Conservation (phyloP, 2,113 vertebrate genomes). For the Notarius quadriscutis region DNA sequence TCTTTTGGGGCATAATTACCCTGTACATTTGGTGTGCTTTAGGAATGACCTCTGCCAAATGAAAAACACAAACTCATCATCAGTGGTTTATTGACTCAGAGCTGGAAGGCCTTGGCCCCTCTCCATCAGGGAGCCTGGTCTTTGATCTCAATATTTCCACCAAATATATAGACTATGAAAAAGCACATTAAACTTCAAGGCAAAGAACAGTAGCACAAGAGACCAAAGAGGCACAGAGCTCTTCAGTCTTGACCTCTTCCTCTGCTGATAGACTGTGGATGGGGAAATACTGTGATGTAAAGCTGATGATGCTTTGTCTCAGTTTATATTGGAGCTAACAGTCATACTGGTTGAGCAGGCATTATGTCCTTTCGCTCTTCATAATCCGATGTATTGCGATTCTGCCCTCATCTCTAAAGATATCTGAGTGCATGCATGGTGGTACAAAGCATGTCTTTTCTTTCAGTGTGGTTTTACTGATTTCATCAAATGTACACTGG, state of each 20-base stretch:
- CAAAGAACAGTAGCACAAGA: conserved; percentile 31
- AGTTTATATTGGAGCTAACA: conserved; percentile 11
- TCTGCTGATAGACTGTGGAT: neutral
- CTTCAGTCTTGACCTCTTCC: conserved; percentile 13
- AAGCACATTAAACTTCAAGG: conserved; percentile 37
- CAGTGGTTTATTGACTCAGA: conserved; percentile 50
- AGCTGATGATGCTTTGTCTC: conserved; percentile 32
- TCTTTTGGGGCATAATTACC: conserved; percentile 57
- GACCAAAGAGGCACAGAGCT: conserved; percentile 18
- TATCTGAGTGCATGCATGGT: neutral
- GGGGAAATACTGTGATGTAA: conserved; percentile 26
- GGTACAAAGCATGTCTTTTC: conserved; percentile 6
- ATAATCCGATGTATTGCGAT: conserved; percentile 48
- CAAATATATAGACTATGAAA: conserved; percentile 44
- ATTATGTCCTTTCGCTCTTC: neutral
- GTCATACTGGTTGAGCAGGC: conserved; percentile 15
- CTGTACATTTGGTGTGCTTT: conserved; percentile 32
- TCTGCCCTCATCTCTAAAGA: conserved; percentile 16
- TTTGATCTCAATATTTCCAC: conserved; percentile 51
- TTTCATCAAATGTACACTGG: conserved; percentile 28
- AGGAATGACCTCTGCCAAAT: conserved; percentile 46
- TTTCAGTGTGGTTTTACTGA: conserved; percentile 33
- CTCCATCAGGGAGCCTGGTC: conserved; percentile 29
- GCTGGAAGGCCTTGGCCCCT: conserved; percentile 40
- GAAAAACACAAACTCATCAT: conserved; percentile 57